These are phyloP conservation scores for Augochlora pura DNA, from an alignment of 1,140 invertebrate genomes.

Conservation along the genomic window DNA sequence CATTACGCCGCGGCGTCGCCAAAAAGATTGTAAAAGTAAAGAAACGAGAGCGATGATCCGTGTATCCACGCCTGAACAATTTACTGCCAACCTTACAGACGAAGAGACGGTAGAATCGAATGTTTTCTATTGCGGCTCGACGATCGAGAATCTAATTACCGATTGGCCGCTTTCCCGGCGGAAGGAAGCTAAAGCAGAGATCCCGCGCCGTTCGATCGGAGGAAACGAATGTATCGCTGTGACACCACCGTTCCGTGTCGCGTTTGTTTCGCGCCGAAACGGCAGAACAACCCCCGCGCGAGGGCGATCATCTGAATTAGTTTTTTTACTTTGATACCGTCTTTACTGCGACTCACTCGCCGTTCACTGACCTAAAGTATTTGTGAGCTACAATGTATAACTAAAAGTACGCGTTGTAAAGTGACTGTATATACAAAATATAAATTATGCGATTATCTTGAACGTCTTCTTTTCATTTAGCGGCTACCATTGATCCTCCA, in stretches of 20 bases:
- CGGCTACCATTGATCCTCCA: neutral
- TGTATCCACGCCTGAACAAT: conserved; percentile 40
- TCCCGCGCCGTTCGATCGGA: neutral
- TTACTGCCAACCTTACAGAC: conserved; percentile 57
- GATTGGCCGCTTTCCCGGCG: neutral
- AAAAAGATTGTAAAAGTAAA: neutral
- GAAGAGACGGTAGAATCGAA: conserved; percentile 28
- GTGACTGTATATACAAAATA: conserved; percentile 80
- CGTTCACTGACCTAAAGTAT: conserved; percentile 67
- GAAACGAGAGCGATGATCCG: neutral
- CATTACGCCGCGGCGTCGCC: neutral
- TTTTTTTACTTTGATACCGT: conserved; percentile 75
- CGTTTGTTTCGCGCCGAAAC: conserved; percentile 36
- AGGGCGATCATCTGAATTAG: conserved; percentile 62
- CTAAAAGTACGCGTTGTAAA: conserved; percentile 77
- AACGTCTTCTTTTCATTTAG: neutral
- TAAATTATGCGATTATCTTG: conserved; percentile 76
- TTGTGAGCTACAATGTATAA: conserved; percentile 70
- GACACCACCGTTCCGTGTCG: conserved; percentile 24
- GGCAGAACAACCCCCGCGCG: conserved; percentile 49
- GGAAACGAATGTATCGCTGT: neutral
- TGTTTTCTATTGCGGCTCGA: conserved; percentile 29
- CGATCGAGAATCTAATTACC: conserved; percentile 7
- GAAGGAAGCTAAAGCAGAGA: too few species aligned
- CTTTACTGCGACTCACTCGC: conserved; percentile 66